Conservation (phyloP, 64 coral and sea anemone genomes). For the Actinia equina region DNA sequence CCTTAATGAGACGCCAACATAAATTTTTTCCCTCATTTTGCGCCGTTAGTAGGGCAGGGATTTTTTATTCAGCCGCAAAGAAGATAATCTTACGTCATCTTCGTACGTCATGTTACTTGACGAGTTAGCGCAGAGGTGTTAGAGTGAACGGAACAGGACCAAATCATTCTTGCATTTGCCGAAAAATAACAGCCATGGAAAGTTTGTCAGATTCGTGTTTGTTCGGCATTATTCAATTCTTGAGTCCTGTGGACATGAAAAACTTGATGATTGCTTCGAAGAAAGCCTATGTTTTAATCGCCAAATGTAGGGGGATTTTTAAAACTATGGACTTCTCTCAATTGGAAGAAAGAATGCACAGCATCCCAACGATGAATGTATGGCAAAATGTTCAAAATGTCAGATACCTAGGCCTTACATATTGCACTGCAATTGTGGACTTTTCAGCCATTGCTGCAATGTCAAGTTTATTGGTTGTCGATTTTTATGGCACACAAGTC, state of each 20-base stretch:
- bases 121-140: too few species aligned
- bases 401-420: background rate
- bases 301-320: background rate
- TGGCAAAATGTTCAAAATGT: background rate
- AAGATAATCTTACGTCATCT: too few species aligned
- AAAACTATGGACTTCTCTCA: background rate
- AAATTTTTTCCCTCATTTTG: too few species aligned
- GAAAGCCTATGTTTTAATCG: background rate
- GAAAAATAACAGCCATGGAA: background rate
- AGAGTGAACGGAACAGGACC: too few species aligned
- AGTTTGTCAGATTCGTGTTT: background rate
- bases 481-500: background rate
- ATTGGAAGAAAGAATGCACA: background rate
- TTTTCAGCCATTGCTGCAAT: background rate
- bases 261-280: constrained; percentile 3
- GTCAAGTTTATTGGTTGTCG: background rate
- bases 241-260: background rate
- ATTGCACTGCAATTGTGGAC: background rate
- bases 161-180: too few species aligned
- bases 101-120: too few species aligned
- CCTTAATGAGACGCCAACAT: too few species aligned
- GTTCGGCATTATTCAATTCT: background rate
- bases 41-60: too few species aligned
- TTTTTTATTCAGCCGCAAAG: too few species aligned
- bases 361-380: background rate